These are phyloP conservation scores for Nomia melanderi DNA, from an alignment of 1,140 invertebrate genomes.

Conservation along the genomic window DNA sequence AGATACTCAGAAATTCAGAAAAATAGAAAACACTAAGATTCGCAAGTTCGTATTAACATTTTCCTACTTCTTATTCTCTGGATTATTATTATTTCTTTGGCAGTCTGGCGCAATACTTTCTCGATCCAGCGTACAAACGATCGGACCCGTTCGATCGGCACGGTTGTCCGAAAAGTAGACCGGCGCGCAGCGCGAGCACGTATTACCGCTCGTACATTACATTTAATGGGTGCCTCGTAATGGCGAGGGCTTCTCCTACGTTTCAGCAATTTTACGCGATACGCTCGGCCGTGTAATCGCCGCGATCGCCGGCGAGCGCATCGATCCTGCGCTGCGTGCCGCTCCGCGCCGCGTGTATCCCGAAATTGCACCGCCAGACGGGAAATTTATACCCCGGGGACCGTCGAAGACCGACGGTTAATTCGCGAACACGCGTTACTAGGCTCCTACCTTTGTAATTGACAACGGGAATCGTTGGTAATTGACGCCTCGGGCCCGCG, in stretches of 20 bases:
- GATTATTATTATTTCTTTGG: too few relatives aligned
- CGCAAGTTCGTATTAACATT: too few relatives aligned
- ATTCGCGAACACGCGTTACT: slow-evolving; percentile 21
- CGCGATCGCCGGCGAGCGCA: slow-evolving; percentile 29
- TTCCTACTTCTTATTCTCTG: too few relatives aligned
- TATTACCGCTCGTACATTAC: slow-evolving; percentile 54
- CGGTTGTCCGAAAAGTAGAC: slow-evolving; percentile 34
- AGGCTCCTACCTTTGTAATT: slow-evolving; percentile 5
- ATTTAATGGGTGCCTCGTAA: slow-evolving; percentile 62
- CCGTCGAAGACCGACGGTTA: background rate
- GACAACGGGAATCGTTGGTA: background rate
- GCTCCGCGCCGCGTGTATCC: background rate
- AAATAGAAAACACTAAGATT: too few relatives aligned
- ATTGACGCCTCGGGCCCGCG: background rate
- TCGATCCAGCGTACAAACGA: background rate
- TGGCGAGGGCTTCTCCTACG: slow-evolving; percentile 46
- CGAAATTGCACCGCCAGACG: slow-evolving; percentile 33
- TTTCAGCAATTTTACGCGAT: slow-evolving; percentile 60
- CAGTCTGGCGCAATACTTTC: too few relatives aligned
- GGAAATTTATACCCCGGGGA: too few relatives aligned
- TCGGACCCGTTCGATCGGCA: background rate
- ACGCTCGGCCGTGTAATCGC: slow-evolving; percentile 41
- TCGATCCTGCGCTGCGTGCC: slow-evolving; percentile 14
- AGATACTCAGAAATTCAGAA: too few relatives aligned
- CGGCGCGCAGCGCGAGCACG: slow-evolving; percentile 22